Base-by-base conservation (phyloP, 2,113 vertebrate genomes). In the Fregetta grallaria region DNA sequence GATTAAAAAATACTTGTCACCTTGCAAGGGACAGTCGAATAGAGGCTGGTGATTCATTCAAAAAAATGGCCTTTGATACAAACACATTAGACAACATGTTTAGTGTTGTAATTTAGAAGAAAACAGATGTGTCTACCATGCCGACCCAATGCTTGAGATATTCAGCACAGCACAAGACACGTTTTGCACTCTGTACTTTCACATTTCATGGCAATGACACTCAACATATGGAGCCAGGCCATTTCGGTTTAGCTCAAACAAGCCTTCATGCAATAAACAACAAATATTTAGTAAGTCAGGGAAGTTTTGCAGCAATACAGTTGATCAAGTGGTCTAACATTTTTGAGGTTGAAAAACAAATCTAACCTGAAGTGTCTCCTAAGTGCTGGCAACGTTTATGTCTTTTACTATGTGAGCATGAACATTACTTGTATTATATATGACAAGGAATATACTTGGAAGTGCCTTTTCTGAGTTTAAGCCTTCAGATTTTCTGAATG, bases 1-100 rank as follows among this genome's bases (percentile, higher is more conserved):
- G 86, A 82, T 72, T 90, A 88, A 79, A 96, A 96, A 96, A 75
- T 62, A 89, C 63, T 78, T 92, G 58, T 67, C 90, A 50, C 84
- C 84, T 94, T 77, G 72, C n/a, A 53, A 73, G 84, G 88, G 82
- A 92, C 84, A 92, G 78, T 27, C 80, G 81, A 92, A 71, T 23
- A 92, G 13, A 92, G 92, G 94, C 36, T 87, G 93, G 91, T 81
- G 91, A 58, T 38, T 59, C 0, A 0, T 90, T 90, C 7, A 36
- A 42, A 44, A 44, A 27, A 71, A 56, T 47, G 72, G 45, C 52
- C 16, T 90, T 75, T 44, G 74, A 90, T 62, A 87, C n/a, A 82
- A 88, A 86, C 61, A 74, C 56, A 47, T 61, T 17, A 50, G 58
- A 89, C 83, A 90, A 68, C 29, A 34, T 9, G 52, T 63, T 67